Conservation (phyloP, 2,888 invertebrate genomes). For the Tricholauxania praeusta region DNA sequence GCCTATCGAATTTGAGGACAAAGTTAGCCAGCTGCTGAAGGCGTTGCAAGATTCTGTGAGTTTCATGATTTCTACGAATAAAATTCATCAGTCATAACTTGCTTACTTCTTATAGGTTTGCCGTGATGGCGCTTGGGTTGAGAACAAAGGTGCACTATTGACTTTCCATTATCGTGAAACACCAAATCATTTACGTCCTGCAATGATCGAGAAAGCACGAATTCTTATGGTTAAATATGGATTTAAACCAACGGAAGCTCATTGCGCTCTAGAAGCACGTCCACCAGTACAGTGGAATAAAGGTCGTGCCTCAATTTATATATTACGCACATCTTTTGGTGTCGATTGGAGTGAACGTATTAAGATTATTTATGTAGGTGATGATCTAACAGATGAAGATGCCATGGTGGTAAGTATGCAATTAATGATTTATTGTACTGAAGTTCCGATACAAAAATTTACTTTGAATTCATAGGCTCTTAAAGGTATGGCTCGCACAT, state of each 20-base stretch:
- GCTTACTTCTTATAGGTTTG: constrained; percentile 73
- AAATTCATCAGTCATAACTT: not conserved
- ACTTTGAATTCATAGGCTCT: constrained; percentile 73
- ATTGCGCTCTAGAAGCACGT: constrained; percentile 90
- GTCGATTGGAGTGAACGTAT: constrained; percentile 93
- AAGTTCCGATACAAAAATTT: not conserved
- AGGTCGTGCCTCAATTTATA: constrained; percentile 89
- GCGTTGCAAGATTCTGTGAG: constrained; percentile 82
- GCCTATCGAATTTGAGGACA: constrained; percentile 86
- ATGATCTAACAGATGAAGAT: constrained; percentile 90
- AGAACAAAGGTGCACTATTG: constrained; percentile 87
- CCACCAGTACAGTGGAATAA: constrained; percentile 95
- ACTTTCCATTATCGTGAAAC: constrained; percentile 92
- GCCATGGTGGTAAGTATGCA: constrained; percentile 80
- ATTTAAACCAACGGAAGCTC: constrained; percentile 83
- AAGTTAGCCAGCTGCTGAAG: constrained; percentile 82
- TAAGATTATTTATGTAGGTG: constrained; percentile 89
- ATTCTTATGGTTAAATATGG: constrained; percentile 81
- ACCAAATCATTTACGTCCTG: constrained; percentile 76
- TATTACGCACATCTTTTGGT: constrained; percentile 89
- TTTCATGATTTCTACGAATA: not conserved
- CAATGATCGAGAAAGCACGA: constrained; percentile 79
- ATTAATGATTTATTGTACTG: too few species aligned
- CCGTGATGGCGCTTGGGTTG: constrained; percentile 91
- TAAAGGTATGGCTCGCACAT: constrained; percentile 94